Conservation (phyloP, 1,140 invertebrate genomes). For the Lordiphosa clarofinis region DNA sequence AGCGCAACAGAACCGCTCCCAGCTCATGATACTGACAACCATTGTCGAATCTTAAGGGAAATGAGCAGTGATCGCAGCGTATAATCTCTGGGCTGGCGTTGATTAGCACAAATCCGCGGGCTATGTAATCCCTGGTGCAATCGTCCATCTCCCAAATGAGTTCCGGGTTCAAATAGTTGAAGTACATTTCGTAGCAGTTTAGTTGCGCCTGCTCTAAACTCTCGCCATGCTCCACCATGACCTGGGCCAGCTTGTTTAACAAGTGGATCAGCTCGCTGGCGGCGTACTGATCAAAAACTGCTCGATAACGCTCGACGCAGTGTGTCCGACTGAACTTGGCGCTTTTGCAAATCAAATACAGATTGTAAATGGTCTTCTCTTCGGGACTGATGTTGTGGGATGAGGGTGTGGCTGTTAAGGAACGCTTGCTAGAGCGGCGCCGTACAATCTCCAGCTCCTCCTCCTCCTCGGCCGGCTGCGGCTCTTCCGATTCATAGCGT, state of each 20-base stretch:
- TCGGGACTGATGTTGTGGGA: constrained; percentile 65
- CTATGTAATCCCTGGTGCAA: constrained; percentile 64
- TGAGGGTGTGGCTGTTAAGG: constrained; percentile 4
- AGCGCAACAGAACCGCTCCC: constrained; percentile 66
- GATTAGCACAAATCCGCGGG: constrained; percentile 59
- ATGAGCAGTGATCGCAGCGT: constrained; percentile 65
- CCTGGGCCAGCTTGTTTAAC: constrained; percentile 52
- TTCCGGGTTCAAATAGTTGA: constrained; percentile 76
- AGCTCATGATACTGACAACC: constrained; percentile 69
- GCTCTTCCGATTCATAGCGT: constrained; percentile 47
- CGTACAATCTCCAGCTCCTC: constrained; percentile 68
- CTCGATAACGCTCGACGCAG: constrained; percentile 70
- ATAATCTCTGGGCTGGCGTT: constrained; percentile 59
- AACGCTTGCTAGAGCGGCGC: constrained; percentile 23
- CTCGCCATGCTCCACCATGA: constrained; percentile 76
- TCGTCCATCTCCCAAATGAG: constrained; percentile 79
- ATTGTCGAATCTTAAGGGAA: constrained; percentile 69
- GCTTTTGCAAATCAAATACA: constrained; percentile 74
- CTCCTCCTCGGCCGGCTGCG: constrained; percentile 13
- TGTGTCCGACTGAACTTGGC: constrained; percentile 71
- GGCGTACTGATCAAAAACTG: constrained; percentile 70
- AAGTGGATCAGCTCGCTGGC: constrained; percentile 63
- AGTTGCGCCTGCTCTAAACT: constrained; percentile 51
- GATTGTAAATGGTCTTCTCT: constrained; percentile 76
- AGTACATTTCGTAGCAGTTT: constrained; percentile 78